These are phyloP conservation scores for Pseudobourletiella spinata DNA, from an alignment of 1,140 invertebrate genomes.

Conservation along the genomic window DNA sequence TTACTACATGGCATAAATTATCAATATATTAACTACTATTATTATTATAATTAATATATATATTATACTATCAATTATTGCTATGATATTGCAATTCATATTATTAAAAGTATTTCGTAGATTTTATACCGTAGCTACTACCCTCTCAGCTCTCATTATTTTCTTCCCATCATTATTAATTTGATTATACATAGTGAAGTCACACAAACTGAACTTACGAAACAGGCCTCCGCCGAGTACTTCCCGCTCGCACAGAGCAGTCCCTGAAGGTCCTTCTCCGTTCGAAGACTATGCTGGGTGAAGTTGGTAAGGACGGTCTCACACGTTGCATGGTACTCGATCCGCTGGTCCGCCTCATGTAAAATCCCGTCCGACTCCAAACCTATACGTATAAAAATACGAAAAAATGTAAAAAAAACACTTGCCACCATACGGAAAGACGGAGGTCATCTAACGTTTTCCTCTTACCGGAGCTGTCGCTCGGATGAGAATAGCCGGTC, in stretches of 20 bases:
- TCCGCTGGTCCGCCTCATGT: constrained; percentile 32
- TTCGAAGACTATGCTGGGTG: background rate
- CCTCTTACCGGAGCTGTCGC: background rate
- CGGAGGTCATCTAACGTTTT: background rate
- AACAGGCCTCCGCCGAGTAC: constrained; percentile 28
- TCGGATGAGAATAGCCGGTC: constrained; percentile 27
- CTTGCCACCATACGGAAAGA: too few species aligned
- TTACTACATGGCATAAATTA: too few species aligned
- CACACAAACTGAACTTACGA: constrained; percentile 14
- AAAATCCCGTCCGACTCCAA: constrained; percentile 31
- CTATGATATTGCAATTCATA: too few species aligned
- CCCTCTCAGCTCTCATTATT: background rate
- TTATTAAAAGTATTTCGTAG: background rate
- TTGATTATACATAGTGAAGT: background rate
- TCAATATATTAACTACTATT: too few species aligned
- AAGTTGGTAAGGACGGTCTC: constrained; percentile 6
- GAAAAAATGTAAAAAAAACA: too few species aligned
- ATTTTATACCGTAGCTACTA: background rate
- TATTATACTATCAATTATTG: too few species aligned
- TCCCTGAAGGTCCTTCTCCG: constrained; percentile 12
- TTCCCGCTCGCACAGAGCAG: constrained; percentile 30
- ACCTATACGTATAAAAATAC: constrained; percentile 9
- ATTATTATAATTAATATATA: too few species aligned
- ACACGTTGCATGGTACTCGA: constrained; percentile 16
- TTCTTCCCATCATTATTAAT: background rate